Percentiles rank a stretch among this genome's conserved stretches.
phyloP scores from a whole-genome alignment of 64 coral and sea anemone species.

The Montipora capricornis region DNA sequence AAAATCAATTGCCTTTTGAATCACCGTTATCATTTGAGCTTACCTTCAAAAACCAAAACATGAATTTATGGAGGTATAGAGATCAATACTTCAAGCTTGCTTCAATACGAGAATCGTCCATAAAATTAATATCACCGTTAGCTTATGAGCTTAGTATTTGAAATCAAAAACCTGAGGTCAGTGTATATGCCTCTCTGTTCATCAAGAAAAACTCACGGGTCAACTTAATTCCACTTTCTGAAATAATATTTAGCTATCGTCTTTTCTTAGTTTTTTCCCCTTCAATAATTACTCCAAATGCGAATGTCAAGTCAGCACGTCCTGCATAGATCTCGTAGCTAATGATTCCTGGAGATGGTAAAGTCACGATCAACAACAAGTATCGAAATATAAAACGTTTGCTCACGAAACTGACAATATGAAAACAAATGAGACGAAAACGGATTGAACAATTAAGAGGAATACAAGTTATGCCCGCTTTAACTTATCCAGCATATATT shows the following conservation, averaged over 20 bases:
- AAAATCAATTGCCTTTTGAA: too few relatives aligned
- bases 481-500: not conserved
- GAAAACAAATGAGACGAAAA: not conserved
- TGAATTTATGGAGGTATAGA: not conserved
- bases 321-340: not conserved
- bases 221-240: too few relatives aligned
- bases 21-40: not conserved
- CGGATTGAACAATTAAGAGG: not conserved
- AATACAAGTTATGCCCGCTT: not conserved
- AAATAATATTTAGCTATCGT: too few relatives aligned
- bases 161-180: too few relatives aligned
- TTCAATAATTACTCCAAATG: slow-evolving; percentile 35
- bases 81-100: not conserved
- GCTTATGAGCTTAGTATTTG: too few relatives aligned
- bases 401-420: not conserved
- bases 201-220: too few relatives aligned
- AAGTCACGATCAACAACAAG: not conserved
- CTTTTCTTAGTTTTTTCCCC: not conserved
- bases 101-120: not conserved
- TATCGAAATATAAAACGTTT: not conserved
- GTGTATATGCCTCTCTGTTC: too few relatives aligned
- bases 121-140: too few relatives aligned
- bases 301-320: not conserved
- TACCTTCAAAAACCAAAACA: not conserved
- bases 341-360: too few relatives aligned